A percentile compares a stretch with the other conserved stretches of the same genome.
Conservation (phyloP, 2,797 vertebrate species). For the Halcyon badia region DNA sequence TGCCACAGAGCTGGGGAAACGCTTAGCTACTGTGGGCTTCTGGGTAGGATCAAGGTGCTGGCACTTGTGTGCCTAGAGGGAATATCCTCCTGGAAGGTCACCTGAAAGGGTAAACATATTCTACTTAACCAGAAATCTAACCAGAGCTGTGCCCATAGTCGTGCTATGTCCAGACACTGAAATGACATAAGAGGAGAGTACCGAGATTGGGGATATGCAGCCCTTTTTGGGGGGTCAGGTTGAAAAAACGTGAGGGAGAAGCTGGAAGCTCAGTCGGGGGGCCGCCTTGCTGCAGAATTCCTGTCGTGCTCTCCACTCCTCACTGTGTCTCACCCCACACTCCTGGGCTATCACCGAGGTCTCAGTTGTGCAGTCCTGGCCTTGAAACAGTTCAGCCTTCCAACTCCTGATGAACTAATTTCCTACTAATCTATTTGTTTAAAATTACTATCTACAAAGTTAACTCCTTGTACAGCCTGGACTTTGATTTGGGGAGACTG, state of each 20-base stretch:
- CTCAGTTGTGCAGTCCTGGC: background rate
- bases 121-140: background rate
- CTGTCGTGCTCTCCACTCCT: background rate
- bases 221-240: fast-evolving
- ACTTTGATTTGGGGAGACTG: constrained; percentile 33
- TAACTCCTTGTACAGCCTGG: background rate
- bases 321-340: fast-evolving
- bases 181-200: background rate
- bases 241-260: background rate
- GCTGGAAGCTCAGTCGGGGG: background rate
- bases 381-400: background rate
- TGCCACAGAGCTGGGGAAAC: background rate
- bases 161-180: background rate
- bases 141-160: fast-evolving
- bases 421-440: constrained; percentile 59
- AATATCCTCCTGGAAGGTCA: background rate
- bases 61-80: background rate
- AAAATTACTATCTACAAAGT: constrained; percentile 56
- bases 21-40: fast-evolving
- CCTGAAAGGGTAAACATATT: background rate
- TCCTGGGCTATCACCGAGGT: background rate
- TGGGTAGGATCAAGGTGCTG: background rate
- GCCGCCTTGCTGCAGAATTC: background rate
- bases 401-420: constrained; percentile 22
- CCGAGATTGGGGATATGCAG: background rate